Evolutionary conservation across 2,888 invertebrate species (phyloP).

Genomic region (Protula sp.): DNA sequence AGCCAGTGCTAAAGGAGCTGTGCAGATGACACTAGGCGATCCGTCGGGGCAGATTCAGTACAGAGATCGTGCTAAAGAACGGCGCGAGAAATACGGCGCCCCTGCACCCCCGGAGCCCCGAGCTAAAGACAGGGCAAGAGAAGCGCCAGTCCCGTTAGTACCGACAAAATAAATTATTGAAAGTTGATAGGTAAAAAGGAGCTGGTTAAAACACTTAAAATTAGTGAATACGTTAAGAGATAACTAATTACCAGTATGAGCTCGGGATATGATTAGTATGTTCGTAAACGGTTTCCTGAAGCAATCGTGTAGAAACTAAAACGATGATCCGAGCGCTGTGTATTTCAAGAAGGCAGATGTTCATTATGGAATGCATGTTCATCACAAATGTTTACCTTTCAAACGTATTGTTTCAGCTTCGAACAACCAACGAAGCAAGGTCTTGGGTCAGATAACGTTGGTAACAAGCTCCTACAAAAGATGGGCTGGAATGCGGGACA

Average conservation of each 20-base stretch:
- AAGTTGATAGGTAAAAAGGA: too few relatives aligned
- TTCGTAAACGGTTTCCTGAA: too few relatives aligned
- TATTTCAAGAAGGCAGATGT: too few relatives aligned
- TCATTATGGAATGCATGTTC: too few relatives aligned
- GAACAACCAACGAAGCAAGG: constrained; percentile 61
- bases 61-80: constrained; percentile 92
- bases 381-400: too few relatives aligned
- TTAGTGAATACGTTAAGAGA: too few relatives aligned
- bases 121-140: constrained; percentile 16
- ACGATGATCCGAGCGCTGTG: too few relatives aligned
- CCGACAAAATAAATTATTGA: background rate
- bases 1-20: background rate
- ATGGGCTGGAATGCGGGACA: constrained; percentile 99
- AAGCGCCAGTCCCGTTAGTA: constrained; percentile 16
- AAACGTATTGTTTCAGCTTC: constrained; percentile 15
- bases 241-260: too few relatives aligned
- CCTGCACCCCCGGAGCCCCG: constrained; percentile 44
- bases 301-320: too few relatives aligned
- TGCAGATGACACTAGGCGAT: background rate
- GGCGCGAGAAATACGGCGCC: constrained; percentile 71
- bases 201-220: too few relatives aligned
- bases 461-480: constrained; percentile 89
- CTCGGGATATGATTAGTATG: too few relatives aligned
- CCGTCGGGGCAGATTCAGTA: constrained; percentile 57
- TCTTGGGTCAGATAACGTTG: constrained; percentile 77